Evolutionary conservation across 2,888 invertebrate species (phyloP), one percentile per base, ranked within the genome.

Genomic region (Eupithecia inturbata): DNA sequence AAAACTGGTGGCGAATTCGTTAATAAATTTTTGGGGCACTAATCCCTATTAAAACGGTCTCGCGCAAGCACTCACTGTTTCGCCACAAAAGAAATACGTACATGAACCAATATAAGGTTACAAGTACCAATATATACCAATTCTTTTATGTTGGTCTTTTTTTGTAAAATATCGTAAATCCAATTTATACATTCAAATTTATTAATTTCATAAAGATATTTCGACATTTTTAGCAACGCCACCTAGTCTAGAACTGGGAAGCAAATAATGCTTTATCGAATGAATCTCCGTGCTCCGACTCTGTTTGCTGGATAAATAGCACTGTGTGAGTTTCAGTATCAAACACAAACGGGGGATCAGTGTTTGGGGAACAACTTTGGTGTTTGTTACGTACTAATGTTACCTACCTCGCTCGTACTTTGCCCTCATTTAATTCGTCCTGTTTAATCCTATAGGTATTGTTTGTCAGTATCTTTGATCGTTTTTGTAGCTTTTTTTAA

Each of bases 311-410:
- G 68, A 75, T 73, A 78, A 80, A 80, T 77, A 80, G 75, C 74
- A 77, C 72, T 74, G 76, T 76, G 63, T 66, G 78, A 80, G 67
- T 79, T 78, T 71, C 68, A 62, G 78, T 78, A 79, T 78, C 78
- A 77, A 77, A 80, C 77, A 74, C 73, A 72, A 80, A 76, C 76
- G 73, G 73, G 28, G 77, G 71, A 73, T 73, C 67, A 39, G 68
- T 67, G 75, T 71, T 75, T 73, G 74, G 74, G 64, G 60, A 73
- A 63, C 75, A 77, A 80, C 76, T 80, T 72, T 75, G 75, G 72
- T 74, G 72, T 67, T 69, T 64, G 70, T 74, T 77, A 64, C 68
- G 36, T 69, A 63, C 57, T 73, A 76, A 73, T 73, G 68, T 69
- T 31, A 49, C 26, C 63, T 28, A 57, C 31, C 64, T 70, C 73